Percentiles rank a stretch among this genome's conserved stretches.
Evolutionary conservation across 2,113 vertebrate species (phyloP).

Genomic region (Tupaia tana): DNA sequence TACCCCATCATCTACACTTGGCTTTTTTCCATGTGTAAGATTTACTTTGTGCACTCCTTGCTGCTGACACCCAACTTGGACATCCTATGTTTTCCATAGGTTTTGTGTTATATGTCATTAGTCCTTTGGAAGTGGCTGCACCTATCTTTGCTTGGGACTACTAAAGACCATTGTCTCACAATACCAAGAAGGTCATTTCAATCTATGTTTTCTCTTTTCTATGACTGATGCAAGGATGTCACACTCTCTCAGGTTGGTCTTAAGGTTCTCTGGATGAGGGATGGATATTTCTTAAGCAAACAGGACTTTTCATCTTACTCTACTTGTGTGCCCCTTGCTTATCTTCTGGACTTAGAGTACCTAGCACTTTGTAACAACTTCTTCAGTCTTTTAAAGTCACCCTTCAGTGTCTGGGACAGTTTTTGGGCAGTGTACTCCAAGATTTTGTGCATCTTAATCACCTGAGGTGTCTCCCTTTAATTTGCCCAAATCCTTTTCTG

Average conservation of each 20-base stretch:
- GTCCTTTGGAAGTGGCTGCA: too few species aligned
- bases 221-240: background rate
- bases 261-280: background rate
- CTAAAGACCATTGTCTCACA: background rate
- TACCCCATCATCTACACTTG: background rate
- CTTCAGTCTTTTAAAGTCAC: background rate
- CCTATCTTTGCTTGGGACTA: background rate
- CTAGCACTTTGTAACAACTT: background rate
- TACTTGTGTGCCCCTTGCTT: background rate
- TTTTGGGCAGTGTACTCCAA: background rate
- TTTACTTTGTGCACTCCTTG: background rate
- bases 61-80: background rate
- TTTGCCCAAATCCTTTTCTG: conserved; percentile 7
- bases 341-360: background rate
- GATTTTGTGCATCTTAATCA: background rate
- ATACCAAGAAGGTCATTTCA: background rate
- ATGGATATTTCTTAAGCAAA: background rate
- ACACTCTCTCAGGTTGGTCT: background rate
- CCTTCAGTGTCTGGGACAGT: background rate
- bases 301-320: background rate
- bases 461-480: background rate
- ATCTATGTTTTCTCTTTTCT: background rate
- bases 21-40: background rate
- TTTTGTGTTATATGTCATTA: background rate
- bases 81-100: background rate